Evolutionary conservation across 2,888 invertebrate species (phyloP).

Genomic region (Nebria salina): DNA sequence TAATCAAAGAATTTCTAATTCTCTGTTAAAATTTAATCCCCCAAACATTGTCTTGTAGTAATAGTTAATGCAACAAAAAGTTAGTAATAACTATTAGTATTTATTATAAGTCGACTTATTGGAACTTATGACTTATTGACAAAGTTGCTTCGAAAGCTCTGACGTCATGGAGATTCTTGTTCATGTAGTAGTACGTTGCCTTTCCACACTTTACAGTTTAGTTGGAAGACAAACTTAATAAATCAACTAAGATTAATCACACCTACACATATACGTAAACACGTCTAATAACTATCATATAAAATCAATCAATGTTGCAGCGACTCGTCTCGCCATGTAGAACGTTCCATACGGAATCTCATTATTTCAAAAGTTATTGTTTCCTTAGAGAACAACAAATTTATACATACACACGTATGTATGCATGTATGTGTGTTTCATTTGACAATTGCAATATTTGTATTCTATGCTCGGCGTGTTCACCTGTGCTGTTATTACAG

Average conservation of each 20-base stretch:
- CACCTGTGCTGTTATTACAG: neutral
- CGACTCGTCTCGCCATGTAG: neutral
- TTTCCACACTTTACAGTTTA: neutral
- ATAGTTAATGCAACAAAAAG: neutral
- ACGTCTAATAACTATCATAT: conserved; percentile 42
- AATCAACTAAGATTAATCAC: conserved; percentile 42
- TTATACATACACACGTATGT: neutral
- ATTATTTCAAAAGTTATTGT: neutral
- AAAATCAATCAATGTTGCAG: conserved; percentile 31
- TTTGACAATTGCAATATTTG: neutral
- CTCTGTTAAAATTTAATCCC: neutral
- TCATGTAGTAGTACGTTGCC: neutral
- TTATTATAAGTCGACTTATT: neutral
- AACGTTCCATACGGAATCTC: neutral
- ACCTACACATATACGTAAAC: neutral
- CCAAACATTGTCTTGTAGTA: neutral
- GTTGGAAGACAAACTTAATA: conserved; percentile 23
- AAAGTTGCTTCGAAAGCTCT: conserved; percentile 12
- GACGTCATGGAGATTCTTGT: conserved; percentile 11
- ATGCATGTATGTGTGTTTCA: neutral
- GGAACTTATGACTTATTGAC: neutral
- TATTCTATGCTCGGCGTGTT: neutral
- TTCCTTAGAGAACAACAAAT: neutral
- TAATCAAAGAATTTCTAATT: too few species aligned
- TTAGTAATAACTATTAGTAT: neutral